A percentile compares a stretch with the other conserved stretches of the same genome.
phyloP scores from a whole-genome alignment of 37 sponge, comb jelly and placozoan genomes.

The Corticium candelabrum region DNA sequence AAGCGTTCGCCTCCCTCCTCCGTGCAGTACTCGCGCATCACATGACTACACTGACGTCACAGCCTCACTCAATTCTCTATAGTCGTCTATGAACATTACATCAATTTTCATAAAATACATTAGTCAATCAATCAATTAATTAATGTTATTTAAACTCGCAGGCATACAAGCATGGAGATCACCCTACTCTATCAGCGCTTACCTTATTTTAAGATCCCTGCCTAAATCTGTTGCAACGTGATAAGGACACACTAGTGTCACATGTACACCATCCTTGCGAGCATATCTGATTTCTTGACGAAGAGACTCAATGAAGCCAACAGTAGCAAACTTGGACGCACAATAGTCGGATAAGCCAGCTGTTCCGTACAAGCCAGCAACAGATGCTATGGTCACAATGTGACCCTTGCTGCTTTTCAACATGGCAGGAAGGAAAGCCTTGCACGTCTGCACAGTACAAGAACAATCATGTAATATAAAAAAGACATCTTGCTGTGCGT shows the following conservation, averaged over 20 bases:
- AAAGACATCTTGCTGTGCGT: too few species aligned
- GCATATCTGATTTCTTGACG: slow-evolving; percentile 28
- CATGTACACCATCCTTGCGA: slow-evolving; percentile 40
- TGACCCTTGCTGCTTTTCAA: slow-evolving; percentile 64
- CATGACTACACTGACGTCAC: too few species aligned
- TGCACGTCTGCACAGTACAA: slow-evolving; percentile 52
- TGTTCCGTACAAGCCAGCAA: slow-evolving; percentile 19
- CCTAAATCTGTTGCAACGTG: slow-evolving; percentile 41
- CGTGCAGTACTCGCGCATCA: too few species aligned
- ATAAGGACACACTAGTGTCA: slow-evolving; percentile 67
- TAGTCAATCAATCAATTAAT: too few species aligned
- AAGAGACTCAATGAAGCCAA: slow-evolving; percentile 35
- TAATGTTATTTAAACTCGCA: too few species aligned
- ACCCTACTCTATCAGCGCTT: too few species aligned
- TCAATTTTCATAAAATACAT: too few species aligned
- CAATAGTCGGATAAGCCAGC: slow-evolving; percentile 36
- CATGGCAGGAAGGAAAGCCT: slow-evolving; percentile 77
- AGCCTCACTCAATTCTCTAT: too few species aligned
- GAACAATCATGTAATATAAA: too few species aligned
- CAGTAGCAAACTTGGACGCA: slow-evolving; percentile 52
- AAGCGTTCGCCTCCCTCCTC: too few species aligned
- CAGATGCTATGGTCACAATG: slow-evolving; percentile 58
- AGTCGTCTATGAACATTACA: too few species aligned
- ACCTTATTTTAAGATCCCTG: slow-evolving; percentile 9
- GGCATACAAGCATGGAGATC: too few species aligned